Conservation (phyloP, 2,888 invertebrate genomes). For the Macropis europaea region DNA sequence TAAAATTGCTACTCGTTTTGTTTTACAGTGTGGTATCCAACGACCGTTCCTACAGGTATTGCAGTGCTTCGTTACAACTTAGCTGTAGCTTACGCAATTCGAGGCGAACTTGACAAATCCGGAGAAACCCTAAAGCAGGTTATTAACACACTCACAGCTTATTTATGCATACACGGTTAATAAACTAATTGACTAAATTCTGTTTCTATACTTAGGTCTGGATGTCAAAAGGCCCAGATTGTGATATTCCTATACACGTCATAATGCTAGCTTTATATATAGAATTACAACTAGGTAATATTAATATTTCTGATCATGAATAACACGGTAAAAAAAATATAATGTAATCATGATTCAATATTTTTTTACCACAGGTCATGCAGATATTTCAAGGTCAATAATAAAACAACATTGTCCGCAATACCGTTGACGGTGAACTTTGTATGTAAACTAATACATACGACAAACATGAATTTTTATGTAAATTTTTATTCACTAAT, state of each 20-base stretch:
- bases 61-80: constrained; percentile 90
- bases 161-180: not conserved
- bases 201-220: constrained; percentile 79
- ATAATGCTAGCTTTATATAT: constrained; percentile 85
- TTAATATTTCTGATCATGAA: constrained; percentile 3
- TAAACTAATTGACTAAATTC: not conserved
- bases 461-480: not conserved
- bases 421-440: constrained; percentile 68
- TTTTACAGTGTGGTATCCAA: constrained; percentile 83
- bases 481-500: constrained; percentile 16
- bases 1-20: not conserved
- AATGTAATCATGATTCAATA: constrained; percentile 6
- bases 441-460: not conserved
- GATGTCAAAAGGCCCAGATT: constrained; percentile 80
- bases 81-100: constrained; percentile 87
- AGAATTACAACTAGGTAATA: constrained; percentile 83
- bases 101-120: constrained; percentile 88
- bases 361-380: constrained; percentile 80
- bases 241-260: constrained; percentile 84
- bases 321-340: not conserved
- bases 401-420: constrained; percentile 84
- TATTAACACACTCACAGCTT: not conserved
- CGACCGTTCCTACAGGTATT: constrained; percentile 84
- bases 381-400: constrained; percentile 82
- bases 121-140: constrained; percentile 80